A percentile compares a stretch with the other conserved stretches of the same genome.
Evolutionary conservation across 2,888 invertebrate species (phyloP).

Genomic region (Scaptomyza reducta): DNA sequence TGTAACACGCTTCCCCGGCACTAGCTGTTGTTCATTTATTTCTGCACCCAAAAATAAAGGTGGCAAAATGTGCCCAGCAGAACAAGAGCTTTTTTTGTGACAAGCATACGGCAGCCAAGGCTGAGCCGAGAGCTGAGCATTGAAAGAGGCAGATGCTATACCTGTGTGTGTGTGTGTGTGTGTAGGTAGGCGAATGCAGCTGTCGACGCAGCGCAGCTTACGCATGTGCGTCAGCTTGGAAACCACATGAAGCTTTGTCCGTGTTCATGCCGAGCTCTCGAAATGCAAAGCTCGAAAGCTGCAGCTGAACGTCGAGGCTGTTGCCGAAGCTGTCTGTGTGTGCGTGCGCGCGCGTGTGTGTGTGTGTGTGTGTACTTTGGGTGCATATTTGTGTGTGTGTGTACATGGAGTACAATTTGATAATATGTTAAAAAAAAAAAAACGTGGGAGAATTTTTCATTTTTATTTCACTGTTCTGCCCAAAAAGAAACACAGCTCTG

Average conservation of each 20-base stretch:
- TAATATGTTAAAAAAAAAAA: conserved; percentile 48
- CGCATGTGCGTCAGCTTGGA: conserved; percentile 60
- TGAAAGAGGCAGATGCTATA: conserved; percentile 22
- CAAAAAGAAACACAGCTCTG: background rate
- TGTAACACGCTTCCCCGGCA: too few species aligned
- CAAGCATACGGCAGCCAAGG: too few species aligned
- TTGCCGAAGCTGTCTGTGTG: conserved; percentile 41
- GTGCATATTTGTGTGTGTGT: background rate
- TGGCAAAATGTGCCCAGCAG: too few species aligned
- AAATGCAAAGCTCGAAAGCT: conserved; percentile 36
- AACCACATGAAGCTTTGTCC: conserved; percentile 46
- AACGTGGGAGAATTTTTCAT: conserved; percentile 29
- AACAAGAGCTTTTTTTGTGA: too few species aligned
- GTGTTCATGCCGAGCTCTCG: conserved; percentile 22
- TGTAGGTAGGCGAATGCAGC: conserved; percentile 42
- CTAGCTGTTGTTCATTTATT: too few species aligned
- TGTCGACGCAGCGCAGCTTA: conserved; percentile 55
- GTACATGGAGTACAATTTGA: conserved; percentile 36
- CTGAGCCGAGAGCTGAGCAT: background rate
- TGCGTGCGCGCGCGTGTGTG: background rate
- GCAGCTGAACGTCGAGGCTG: conserved; percentile 39
- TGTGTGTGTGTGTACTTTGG: conserved; percentile 2
- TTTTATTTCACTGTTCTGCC: background rate
- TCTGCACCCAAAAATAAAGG: too few species aligned
- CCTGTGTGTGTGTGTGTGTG: conserved; percentile 31